Evolutionary conservation across 2,888 invertebrate genomes (phyloP), one percentile per base, ranked within the genome.

Genomic region (Cordilura impudica): DNA sequence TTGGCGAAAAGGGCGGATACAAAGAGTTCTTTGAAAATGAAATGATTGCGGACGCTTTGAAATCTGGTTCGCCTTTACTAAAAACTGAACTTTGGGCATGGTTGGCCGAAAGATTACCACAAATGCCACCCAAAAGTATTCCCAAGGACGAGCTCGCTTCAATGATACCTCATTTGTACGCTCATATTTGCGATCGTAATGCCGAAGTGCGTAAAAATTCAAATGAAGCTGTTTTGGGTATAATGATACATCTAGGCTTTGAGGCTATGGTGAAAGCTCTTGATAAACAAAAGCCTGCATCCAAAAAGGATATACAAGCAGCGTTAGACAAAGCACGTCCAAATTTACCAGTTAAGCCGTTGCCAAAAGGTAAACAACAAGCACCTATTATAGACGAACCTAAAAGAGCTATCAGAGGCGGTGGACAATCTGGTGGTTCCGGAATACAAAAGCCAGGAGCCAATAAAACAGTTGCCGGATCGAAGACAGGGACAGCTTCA

Each of bases 201-300:
- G 95, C 94, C 0, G 98, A 98, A 83, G 98, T 98, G 4, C 92
- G 98, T 10, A 97, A 97, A 87, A 96, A 95, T 85, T 95, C 97
- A 1, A 94, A 94, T 67, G 98, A 98, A 87, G 96, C 97, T 47
- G 94, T 98, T 39, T 90, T 97, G 49, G 97, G 97, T 2, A 93
- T 97, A 84, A 98, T 98, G 98, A 93, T 97, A 81, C 98, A 98
- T 87, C 91, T 97, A 6, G 96, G 98, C 1, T 97, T 94, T 70
- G 90, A 90, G 1, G 79, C 87, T 0, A 88, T 90, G 88, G 81
- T 87, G 0, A 89, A 90, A 31, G 90, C 89, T 0, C 81, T 89
- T 14, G 90, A 90, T 53, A 90, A 89, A 76, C 90, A 90, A 56
- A 90, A 94, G 91, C 95, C 95, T 3, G 94, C 94, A 1, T 95